Evolutionary conservation across 2,888 invertebrate genomes (phyloP), one percentile per base, ranked within the genome.

Genomic region (Oithona nana): DNA sequence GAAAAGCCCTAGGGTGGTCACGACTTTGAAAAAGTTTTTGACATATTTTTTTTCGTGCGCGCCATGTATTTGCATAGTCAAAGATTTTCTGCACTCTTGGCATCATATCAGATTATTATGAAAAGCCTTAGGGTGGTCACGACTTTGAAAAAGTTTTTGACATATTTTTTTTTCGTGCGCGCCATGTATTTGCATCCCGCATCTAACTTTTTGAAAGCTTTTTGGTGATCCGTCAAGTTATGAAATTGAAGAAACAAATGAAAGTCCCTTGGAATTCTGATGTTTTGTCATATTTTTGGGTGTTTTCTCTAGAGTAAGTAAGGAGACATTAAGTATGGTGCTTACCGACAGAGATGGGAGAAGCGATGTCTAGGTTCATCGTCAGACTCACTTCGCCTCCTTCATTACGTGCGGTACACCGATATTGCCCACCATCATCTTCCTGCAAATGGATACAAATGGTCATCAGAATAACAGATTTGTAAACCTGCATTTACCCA

Each of bases 381-480:
- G 60, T 48, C 16, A 60, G n/a, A 51, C 49, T 60, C 20, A 22
- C 49, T 11, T 60, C 60, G 16, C 60, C 60, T 2, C 39, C 48
- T 22, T 60, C 60, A 28, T 60, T 60, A 20, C 60, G 20, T 2
- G 60, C 60, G 13, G 60, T 60, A 28, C 60, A 60, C 24, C 60
- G 39, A 49, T 60, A 60, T 24, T 60, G 60, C 6, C 60, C 60
- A 3, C 48, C 26, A 64, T 65, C 68, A 65, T 63, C 70, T 67
- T 66, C 67, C 71, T 69, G 63, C 57, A 57, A 31, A 63, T 28
- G 48, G 20, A 30, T 31, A 66, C 22, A 8, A 50, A 30, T n/a
- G 57, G 63, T 11, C 16, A 6, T 39, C 16, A 39, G 8, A 39
- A 39, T 6, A 39, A 16, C 39, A 16, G 16, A 16, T n/a, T n/a